These are phyloP conservation scores for Galago senegalensis DNA, from an alignment of 2,797 vertebrate genomes.

Conservation along the genomic window DNA sequence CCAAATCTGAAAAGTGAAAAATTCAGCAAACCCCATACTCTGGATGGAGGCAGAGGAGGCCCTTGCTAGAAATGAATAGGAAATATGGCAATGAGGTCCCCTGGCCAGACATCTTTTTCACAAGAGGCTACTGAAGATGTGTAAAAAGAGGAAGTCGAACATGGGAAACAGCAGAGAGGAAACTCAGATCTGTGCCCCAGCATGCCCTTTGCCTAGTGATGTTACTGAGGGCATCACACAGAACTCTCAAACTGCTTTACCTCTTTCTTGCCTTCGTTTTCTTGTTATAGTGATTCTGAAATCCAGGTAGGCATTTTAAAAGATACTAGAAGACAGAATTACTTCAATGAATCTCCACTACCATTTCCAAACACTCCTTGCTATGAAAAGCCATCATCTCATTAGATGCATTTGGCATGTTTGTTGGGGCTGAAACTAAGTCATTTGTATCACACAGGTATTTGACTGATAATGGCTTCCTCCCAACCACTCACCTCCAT, in stretches of 20 bases:
- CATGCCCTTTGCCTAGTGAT: background rate
- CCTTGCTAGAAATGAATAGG: background rate
- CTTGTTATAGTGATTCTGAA: slow-evolving; percentile 20
- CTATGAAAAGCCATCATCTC: background rate
- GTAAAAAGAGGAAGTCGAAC: background rate
- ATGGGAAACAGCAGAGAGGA: background rate
- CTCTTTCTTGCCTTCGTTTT: background rate
- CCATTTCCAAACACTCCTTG: background rate
- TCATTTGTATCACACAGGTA: background rate
- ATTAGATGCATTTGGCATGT: background rate
- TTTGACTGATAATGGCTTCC: background rate
- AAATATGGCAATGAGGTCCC: background rate
- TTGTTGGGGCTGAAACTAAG: background rate
- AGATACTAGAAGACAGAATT: background rate
- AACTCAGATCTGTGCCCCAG: background rate
- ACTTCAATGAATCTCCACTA: background rate
- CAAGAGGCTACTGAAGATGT: background rate
- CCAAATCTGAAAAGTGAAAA: background rate
- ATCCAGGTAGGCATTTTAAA: background rate
- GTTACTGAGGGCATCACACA: background rate
- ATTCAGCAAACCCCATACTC: background rate
- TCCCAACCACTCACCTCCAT: background rate
- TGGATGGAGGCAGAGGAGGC: background rate
- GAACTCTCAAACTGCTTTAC: background rate
- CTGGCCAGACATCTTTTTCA: background rate